A percentile compares a stretch with the other conserved stretches of the same genome.
Conservation (phyloP, 2,797 vertebrate genomes). For the Morus bassanus region DNA sequence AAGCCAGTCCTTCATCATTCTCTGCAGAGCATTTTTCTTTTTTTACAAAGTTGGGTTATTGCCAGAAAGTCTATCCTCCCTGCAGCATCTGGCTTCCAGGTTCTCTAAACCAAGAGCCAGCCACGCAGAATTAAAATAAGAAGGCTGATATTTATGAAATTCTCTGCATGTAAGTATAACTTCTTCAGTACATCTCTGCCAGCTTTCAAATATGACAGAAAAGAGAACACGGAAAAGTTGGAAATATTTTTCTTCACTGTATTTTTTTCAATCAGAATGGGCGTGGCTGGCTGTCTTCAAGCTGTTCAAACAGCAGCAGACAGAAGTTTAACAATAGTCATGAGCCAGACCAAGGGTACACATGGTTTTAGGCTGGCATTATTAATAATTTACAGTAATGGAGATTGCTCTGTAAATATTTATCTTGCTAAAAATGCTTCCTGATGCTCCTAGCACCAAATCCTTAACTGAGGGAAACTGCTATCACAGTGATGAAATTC, state of each 20-base stretch:
- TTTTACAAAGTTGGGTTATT: slow-evolving; percentile 45
- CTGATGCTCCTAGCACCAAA: background rate
- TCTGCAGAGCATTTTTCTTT: slow-evolving; percentile 62
- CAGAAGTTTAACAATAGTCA: background rate
- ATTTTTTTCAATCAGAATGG: background rate
- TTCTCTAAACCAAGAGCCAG: slow-evolving; percentile 56
- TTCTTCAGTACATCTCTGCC: slow-evolving; percentile 14
- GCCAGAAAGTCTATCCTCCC: slow-evolving; percentile 39
- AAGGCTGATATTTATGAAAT: slow-evolving; percentile 39
- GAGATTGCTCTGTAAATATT: slow-evolving; percentile 6
- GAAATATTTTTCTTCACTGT: background rate
- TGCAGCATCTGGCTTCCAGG: slow-evolving; percentile 62
- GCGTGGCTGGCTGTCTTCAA: background rate
- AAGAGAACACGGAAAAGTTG: slow-evolving; percentile 11
- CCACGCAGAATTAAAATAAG: slow-evolving; percentile 51
- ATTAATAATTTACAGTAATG: background rate
- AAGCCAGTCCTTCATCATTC: slow-evolving; percentile 52
- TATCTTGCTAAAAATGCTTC: background rate
- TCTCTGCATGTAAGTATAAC: slow-evolving; percentile 25
- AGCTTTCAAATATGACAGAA: slow-evolving; percentile 37
- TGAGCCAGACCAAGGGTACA: background rate
- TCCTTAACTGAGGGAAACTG: background rate
- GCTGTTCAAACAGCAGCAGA: background rate
- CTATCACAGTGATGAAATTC: background rate
- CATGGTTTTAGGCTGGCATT: background rate